A percentile compares a stretch with the other conserved stretches of the same genome.
Conservation (phyloP, 1,140 invertebrate genomes). For the Proctacanthus coquilletti region DNA sequence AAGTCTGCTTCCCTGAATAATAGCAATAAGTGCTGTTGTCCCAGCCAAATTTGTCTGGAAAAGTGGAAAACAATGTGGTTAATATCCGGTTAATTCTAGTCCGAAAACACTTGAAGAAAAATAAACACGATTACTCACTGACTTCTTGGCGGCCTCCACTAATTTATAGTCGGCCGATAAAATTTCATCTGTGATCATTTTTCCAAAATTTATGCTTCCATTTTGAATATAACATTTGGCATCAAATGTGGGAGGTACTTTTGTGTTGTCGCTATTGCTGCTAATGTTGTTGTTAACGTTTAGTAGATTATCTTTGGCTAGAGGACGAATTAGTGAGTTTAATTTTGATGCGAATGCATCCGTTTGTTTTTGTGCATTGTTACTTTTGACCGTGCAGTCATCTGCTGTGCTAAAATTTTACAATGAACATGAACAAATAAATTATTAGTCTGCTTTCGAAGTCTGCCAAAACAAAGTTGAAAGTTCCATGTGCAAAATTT, state of each 20-base stretch:
- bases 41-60: slow-evolving; percentile 59
- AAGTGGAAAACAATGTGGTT: background rate
- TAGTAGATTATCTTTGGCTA: slow-evolving; percentile 11
- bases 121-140: slow-evolving; percentile 29
- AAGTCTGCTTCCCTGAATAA: slow-evolving; percentile 63
- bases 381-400: slow-evolving; percentile 6
- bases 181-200: slow-evolving; percentile 72
- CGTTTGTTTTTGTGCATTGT: slow-evolving; percentile 6
- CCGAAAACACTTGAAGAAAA: background rate
- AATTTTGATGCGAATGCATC: slow-evolving; percentile 24
- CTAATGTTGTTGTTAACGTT: slow-evolving; percentile 21
- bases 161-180: slow-evolving; percentile 62
- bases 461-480: no score
- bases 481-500: no score
- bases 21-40: slow-evolving; percentile 81
- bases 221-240: slow-evolving; percentile 46
- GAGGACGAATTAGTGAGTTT: slow-evolving; percentile 17
- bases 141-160: slow-evolving; percentile 62
- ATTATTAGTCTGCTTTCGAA: background rate
- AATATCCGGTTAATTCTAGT: no score
- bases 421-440: background rate
- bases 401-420: slow-evolving; percentile 7
- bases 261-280: slow-evolving; percentile 5
- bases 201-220: slow-evolving; percentile 59
- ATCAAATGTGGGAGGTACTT: slow-evolving; percentile 21